Evolutionary conservation across 2,797 vertebrate species (phyloP).

Genomic region (Protonibea diacanthus): DNA sequence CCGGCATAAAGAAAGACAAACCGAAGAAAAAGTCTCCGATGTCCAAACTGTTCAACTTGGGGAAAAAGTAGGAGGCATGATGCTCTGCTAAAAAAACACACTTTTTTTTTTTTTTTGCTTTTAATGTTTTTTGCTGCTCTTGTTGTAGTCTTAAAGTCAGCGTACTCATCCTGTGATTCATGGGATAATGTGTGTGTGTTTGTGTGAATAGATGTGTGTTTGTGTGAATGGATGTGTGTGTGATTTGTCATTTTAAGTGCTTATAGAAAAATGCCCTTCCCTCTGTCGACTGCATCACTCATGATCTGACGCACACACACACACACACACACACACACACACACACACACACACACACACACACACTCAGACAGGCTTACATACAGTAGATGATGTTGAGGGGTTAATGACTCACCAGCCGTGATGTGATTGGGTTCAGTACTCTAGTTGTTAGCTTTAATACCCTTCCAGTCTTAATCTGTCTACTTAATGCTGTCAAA

Average conservation of each 20-base stretch:
- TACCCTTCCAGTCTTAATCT: slow-evolving; percentile 72
- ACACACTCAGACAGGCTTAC: neutral
- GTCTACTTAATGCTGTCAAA: slow-evolving; percentile 55
- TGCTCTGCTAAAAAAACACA: neutral
- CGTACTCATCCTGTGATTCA: slow-evolving; percentile 53
- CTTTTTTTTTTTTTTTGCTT: neutral
- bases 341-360: slow-evolving; percentile 22
- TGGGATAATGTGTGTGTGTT: slow-evolving; percentile 22
- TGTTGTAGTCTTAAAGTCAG: slow-evolving; percentile 49
- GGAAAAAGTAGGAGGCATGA: slow-evolving; percentile 76
- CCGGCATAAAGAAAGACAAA: slow-evolving; percentile 85
- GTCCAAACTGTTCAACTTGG: slow-evolving; percentile 76
- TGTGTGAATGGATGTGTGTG: slow-evolving; percentile 11
- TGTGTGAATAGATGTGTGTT: slow-evolving; percentile 1
- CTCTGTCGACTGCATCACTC: slow-evolving; percentile 57
- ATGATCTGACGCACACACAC: slow-evolving; percentile 37
- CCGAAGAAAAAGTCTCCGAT: slow-evolving; percentile 81
- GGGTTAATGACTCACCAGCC: slow-evolving; percentile 69
- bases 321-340: neutral
- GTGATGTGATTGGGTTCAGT: slow-evolving; percentile 67
- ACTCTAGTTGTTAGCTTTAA: slow-evolving; percentile 70
- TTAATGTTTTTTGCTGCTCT: slow-evolving; percentile 31
- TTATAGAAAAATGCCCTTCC: slow-evolving; percentile 52
- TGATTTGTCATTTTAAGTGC: slow-evolving; percentile 29
- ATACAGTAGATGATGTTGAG: slow-evolving; percentile 16